These are phyloP conservation scores for Euphydryas editha DNA, from an alignment of 2,888 invertebrate genomes.

Conservation along the genomic window DNA sequence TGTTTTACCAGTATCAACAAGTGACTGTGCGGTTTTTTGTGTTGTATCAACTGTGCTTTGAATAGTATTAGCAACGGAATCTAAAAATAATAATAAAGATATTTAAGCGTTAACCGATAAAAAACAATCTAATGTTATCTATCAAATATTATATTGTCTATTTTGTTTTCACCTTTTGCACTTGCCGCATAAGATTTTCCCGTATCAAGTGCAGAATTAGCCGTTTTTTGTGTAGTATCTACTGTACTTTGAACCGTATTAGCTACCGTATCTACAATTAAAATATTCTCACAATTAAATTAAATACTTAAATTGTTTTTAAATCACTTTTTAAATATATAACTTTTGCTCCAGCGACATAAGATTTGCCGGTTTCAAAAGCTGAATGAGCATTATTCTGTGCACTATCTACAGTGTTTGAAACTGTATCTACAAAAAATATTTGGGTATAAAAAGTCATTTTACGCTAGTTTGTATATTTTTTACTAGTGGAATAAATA, in stretches of 20 bases:
- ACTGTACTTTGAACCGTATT: slow-evolving; percentile 52
- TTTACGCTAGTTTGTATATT: no score
- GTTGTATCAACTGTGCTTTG: slow-evolving; percentile 48
- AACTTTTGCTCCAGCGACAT: slow-evolving; percentile 28
- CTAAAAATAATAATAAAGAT: slow-evolving; percentile 35
- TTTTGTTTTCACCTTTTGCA: slow-evolving; percentile 39
- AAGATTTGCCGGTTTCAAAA: slow-evolving; percentile 56
- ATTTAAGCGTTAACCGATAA: not conserved
- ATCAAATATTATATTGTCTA: not conserved
- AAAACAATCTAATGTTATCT: not conserved
- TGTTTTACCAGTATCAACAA: slow-evolving; percentile 48
- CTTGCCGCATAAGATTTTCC: slow-evolving; percentile 58
- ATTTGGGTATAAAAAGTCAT: not conserved
- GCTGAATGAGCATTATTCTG: slow-evolving; percentile 59
- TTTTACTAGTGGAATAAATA: not conserved
- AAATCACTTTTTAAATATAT: no score
- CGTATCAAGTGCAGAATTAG: slow-evolving; percentile 57
- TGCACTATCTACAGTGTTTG: slow-evolving; percentile 45
- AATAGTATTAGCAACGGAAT: slow-evolving; percentile 46
- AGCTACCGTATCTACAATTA: slow-evolving; percentile 51
- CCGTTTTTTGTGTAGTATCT: slow-evolving; percentile 58
- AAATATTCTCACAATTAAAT: slow-evolving; percentile 2
- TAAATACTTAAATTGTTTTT: no score
- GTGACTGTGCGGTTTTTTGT: slow-evolving; percentile 56
- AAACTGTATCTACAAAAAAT: slow-evolving; percentile 17